Evolutionary conservation across 1,140 invertebrate species (phyloP).

Genomic region (Saccostrea cuccullata): DNA sequence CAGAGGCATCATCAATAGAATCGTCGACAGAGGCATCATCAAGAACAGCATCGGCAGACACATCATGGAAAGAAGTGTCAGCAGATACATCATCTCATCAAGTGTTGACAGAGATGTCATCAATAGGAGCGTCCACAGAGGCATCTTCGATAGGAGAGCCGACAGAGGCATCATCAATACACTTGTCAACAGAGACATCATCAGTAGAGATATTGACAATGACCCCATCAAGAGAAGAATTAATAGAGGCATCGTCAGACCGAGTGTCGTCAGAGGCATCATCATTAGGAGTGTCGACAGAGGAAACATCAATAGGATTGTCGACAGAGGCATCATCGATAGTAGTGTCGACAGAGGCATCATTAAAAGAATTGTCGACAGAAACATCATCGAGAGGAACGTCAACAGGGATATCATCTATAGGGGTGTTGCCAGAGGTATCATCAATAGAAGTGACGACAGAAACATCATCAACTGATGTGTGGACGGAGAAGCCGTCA

Average conservation of each 20-base stretch:
- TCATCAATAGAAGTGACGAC: no score
- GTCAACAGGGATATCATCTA: neutral
- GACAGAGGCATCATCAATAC: neutral
- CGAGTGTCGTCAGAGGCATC: neutral
- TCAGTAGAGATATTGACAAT: no score
- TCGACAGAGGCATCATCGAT: neutral
- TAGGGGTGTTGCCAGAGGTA: no score
- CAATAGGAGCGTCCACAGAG: neutral
- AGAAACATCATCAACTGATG: no score
- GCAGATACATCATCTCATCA: neutral
- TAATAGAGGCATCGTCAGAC: neutral
- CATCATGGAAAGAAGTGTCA: neutral
- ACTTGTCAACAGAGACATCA: neutral
- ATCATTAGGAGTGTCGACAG: neutral
- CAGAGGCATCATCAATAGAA: no score
- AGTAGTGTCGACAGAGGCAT: neutral
- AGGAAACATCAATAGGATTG: neutral
- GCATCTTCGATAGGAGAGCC: neutral
- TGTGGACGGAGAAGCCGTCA: no score
- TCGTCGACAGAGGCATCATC: no score
- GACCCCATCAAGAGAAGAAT: no score
- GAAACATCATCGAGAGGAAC: neutral
- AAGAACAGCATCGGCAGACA: no score
- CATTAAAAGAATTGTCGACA: neutral
- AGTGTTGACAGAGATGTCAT: neutral